Conservation (phyloP, 2,888 invertebrate species). For the Drosophila differens region DNA sequence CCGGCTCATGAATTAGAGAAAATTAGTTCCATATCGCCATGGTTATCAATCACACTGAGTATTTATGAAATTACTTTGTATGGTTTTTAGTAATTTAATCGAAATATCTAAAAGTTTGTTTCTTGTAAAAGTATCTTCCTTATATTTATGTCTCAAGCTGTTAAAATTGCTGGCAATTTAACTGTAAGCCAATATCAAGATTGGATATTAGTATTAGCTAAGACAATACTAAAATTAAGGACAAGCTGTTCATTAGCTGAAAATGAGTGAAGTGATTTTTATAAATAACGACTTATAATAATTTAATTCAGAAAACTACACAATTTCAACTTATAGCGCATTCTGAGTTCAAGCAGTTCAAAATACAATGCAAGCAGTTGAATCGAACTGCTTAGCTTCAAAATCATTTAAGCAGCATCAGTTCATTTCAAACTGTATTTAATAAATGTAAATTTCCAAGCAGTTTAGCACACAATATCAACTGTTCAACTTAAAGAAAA, state of each 20-base stretch:
- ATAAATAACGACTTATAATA: background rate
- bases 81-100: background rate
- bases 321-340: too few relatives aligned
- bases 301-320: background rate
- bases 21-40: background rate
- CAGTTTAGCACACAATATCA: background rate
- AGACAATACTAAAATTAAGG: background rate
- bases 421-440: background rate
- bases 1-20: background rate
- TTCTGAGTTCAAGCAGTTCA: background rate
- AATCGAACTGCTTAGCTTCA: background rate
- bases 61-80: background rate
- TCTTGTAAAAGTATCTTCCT: background rate
- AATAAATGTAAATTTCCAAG: background rate
- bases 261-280: background rate
- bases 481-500: background rate
- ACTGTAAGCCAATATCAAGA: too few relatives aligned
- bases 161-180: background rate
- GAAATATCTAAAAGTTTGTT: background rate
- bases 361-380: background rate
- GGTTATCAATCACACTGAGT: background rate
- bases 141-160: background rate
- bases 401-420: background rate
- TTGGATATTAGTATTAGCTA: background rate
- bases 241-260: background rate